A percentile compares a stretch with the other conserved stretches of the same genome.
phyloP scores from a whole-genome alignment of 2,113 vertebrate species.

The Oxyruncus cristatus region DNA sequence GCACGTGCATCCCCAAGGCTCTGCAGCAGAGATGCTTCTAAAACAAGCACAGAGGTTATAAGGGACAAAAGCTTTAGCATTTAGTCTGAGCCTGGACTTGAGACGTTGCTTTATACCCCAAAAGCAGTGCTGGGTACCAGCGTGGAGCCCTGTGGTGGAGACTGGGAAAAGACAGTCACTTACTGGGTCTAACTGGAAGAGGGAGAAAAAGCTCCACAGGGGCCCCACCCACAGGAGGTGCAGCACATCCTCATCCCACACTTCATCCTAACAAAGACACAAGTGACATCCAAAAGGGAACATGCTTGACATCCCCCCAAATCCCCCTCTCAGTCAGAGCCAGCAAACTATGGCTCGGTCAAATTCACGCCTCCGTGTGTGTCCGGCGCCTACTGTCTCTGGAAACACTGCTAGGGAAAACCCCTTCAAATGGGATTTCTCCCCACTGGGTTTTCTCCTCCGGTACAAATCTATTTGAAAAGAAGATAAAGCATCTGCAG shows the following conservation, averaged over 20 bases:
- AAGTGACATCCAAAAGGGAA: neutral
- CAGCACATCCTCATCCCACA: neutral
- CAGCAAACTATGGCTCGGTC: neutral
- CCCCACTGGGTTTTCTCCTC: neutral
- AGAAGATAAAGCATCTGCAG: conserved; percentile 42
- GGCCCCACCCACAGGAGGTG: neutral
- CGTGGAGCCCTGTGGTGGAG: accelerated
- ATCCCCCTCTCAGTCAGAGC: neutral
- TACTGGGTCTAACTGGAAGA: neutral
- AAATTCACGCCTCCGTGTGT: accelerated
- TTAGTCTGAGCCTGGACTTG: neutral
- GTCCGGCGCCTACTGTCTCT: neutral
- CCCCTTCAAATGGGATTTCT: conserved; percentile 48
- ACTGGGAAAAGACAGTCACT: neutral
- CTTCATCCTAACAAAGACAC: neutral
- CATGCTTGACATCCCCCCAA: accelerated
- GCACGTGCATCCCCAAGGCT: neutral
- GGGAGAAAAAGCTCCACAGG: neutral
- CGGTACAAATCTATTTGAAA: conserved; percentile 36
- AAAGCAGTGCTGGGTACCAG: neutral
- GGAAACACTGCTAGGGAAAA: neutral
- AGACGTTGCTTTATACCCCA: neutral
- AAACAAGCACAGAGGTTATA: neutral
- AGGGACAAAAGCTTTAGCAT: neutral
- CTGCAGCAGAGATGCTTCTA: neutral